phyloP scores from a whole-genome alignment of 2,113 vertebrate species.

The Pholis gunnellus region DNA sequence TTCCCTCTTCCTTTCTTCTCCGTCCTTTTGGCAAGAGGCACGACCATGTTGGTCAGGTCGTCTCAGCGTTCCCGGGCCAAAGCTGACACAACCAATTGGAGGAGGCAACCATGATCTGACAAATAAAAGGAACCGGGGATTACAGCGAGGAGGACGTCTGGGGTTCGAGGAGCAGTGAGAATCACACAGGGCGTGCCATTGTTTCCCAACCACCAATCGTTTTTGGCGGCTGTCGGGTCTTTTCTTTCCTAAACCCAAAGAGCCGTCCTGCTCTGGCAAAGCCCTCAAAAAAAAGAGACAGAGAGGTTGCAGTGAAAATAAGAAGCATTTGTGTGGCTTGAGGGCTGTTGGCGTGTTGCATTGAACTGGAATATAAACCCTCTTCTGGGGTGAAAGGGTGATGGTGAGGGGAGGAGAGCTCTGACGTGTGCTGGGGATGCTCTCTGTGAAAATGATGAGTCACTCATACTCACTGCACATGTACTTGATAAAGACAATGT shows the following conservation, averaged over 20 bases:
- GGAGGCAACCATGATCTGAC: constrained; percentile 77
- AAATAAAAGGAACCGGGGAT: constrained; percentile 79
- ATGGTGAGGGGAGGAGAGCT: constrained; percentile 48
- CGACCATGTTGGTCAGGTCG: constrained; percentile 80
- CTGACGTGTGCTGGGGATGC: constrained; percentile 55
- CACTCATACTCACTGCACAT: constrained; percentile 59
- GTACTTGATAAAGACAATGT: constrained; percentile 60
- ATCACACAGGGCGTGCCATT: constrained; percentile 83
- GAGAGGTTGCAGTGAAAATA: constrained; percentile 77
- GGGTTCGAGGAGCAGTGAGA: constrained; percentile 74
- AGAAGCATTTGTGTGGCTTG: constrained; percentile 80
- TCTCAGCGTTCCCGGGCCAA: constrained; percentile 75
- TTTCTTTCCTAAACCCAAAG: constrained; percentile 73
- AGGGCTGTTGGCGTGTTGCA: constrained; percentile 65
- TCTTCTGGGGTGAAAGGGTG: constrained; percentile 67
- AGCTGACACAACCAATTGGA: constrained; percentile 80
- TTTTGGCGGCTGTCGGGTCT: constrained; percentile 74
- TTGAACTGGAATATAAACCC: constrained; percentile 71
- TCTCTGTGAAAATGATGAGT: constrained; percentile 69
- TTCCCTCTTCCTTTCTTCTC: constrained; percentile 73
- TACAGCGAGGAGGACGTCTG: constrained; percentile 73
- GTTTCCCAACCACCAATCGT: constrained; percentile 77
- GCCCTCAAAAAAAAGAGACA: constrained; percentile 71
- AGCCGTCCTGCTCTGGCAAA: constrained; percentile 72
- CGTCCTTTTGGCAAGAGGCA: constrained; percentile 72